Evolutionary conservation across 2,888 invertebrate genomes (phyloP).

Genomic region (Malthinus flaveolus): DNA sequence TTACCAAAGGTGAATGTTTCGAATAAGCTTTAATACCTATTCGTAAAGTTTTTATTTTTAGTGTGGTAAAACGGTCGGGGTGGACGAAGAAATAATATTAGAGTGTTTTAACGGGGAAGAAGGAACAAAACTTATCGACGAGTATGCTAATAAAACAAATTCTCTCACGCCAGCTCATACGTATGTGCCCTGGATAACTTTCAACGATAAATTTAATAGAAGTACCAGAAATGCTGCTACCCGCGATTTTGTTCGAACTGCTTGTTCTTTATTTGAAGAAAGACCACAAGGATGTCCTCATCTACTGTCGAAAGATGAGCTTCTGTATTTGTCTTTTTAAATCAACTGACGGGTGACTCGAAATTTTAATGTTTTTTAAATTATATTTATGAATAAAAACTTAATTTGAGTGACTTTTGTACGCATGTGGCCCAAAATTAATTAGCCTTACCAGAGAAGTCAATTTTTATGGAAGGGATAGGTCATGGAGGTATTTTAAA

Average conservation of each 20-base stretch:
- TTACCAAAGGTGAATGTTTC: background rate
- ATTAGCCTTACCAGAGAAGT: no score
- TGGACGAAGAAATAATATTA: constrained; percentile 33
- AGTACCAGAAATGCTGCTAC: constrained; percentile 27
- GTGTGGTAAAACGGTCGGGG: constrained; percentile 42
- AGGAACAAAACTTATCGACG: constrained; percentile 48
- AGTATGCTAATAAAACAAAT: constrained; percentile 49
- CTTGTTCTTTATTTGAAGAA: constrained; percentile 25
- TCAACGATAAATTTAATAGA: constrained; percentile 46
- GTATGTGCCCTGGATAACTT: constrained; percentile 53
- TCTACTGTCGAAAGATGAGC: no score
- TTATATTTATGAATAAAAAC: no score
- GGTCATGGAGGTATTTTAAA: no score
- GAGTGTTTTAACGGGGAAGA: constrained; percentile 39
- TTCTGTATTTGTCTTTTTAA: no score
- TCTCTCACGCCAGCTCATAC: constrained; percentile 41
- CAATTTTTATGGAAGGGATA: no score
- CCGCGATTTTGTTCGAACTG: constrained; percentile 32
- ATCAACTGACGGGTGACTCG: no score
- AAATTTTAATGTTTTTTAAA: no score
- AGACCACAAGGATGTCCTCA: background rate
- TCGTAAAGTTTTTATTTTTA: constrained; percentile 24
- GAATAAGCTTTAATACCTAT: background rate
- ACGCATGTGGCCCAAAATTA: no score
- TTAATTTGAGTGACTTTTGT: no score